These are phyloP conservation scores for Calonectris borealis DNA, from an alignment of 2,113 vertebrate species.

Conservation along the genomic window DNA sequence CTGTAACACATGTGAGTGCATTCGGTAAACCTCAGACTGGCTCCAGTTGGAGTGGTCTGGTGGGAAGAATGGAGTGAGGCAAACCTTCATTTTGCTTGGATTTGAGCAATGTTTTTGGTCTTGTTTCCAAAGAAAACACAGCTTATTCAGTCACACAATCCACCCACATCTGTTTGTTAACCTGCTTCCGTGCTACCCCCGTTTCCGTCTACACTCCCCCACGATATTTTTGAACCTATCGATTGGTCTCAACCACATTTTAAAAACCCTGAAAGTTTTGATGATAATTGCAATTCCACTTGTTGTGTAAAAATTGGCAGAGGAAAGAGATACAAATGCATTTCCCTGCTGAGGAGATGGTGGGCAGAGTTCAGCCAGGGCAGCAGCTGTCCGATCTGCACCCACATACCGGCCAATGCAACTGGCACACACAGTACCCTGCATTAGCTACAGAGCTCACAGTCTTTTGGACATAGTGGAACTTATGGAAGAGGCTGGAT, in stretches of 20 bases:
- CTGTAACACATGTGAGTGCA: background rate
- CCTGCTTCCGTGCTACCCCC: fast-evolving
- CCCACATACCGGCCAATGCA: background rate
- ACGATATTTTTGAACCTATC: background rate
- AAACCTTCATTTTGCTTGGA: background rate
- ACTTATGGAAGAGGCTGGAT: background rate
- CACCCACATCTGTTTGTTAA: background rate
- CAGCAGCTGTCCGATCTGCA: background rate
- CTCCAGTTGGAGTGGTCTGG: background rate
- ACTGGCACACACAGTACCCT: background rate
- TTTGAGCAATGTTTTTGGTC: background rate
- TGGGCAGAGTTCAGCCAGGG: background rate
- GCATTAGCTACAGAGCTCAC: background rate
- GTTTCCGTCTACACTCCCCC: fast-evolving
- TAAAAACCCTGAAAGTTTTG: background rate
- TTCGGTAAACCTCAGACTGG: background rate
- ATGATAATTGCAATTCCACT: background rate
- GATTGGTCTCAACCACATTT: background rate
- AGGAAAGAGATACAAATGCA: background rate
- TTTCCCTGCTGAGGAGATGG: background rate
- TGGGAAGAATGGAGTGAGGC: background rate
- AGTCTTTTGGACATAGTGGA: background rate
- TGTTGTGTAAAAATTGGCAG: background rate
- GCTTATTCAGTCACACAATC: background rate
- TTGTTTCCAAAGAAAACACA: background rate